These are phyloP conservation scores for Sanderia malayensis DNA, from an alignment of 30 jellyfish, hydroid and myxozoan genomes.

Conservation along the genomic window DNA sequence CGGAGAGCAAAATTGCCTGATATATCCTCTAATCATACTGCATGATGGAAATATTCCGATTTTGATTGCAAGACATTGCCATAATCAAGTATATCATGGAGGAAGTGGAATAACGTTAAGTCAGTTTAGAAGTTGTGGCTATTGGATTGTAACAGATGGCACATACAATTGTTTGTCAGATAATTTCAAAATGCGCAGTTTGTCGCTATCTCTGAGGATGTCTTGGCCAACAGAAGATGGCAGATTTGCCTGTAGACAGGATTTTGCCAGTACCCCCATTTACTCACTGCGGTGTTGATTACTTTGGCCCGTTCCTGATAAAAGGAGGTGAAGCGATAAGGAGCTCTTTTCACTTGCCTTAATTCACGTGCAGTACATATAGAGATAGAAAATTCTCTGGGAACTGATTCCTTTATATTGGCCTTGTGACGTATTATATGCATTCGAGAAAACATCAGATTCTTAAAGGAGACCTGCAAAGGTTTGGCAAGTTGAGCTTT, in stretches of 20 bases:
- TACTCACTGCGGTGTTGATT: conserved; percentile 46
- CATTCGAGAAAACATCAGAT: conserved; percentile 25
- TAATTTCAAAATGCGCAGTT: conserved; percentile 14
- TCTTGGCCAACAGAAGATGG: conserved; percentile 32
- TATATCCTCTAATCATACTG: conserved; percentile 8
- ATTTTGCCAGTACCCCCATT: conserved; percentile 16
- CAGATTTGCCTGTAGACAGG: conserved; percentile 40
- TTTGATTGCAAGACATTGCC: conserved; percentile 17
- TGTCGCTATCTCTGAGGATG: conserved; percentile 29
- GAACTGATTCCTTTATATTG: conserved; percentile 33
- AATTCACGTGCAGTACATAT: conserved; percentile 42
- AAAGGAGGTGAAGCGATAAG: conserved; percentile 46
- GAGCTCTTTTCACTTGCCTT: conserved; percentile 43
- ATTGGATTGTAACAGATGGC: conserved; percentile 16
- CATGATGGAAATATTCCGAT: conserved; percentile 5
- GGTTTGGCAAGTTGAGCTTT: too few species aligned
- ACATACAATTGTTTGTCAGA: background rate
- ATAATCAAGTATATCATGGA: conserved; percentile 17
- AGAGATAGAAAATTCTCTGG: conserved; percentile 23
- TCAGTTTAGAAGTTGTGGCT: conserved; percentile 10
- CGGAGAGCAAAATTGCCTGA: background rate
- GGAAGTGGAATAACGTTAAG: conserved; percentile 36
- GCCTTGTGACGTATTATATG: conserved; percentile 14
- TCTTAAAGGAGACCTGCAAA: too few species aligned
- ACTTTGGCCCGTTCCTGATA: conserved; percentile 35